These are phyloP conservation scores for Tauraco hartlaubi DNA, from an alignment of 2,797 vertebrate species.

Conservation along the genomic window DNA sequence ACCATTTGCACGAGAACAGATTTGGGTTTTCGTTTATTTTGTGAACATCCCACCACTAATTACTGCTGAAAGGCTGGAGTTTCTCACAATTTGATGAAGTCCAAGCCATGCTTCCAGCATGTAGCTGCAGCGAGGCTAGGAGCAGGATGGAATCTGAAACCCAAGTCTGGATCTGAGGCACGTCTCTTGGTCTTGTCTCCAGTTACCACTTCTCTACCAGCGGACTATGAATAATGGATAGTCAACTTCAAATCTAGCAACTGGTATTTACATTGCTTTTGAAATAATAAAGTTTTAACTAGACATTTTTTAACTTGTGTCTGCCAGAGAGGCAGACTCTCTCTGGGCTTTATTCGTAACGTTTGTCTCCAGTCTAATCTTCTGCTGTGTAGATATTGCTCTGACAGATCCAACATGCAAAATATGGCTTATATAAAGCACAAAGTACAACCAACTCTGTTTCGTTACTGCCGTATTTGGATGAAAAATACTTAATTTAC, in stretches of 20 bases:
- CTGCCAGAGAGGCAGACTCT: background rate
- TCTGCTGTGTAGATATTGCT: background rate
- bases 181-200: background rate
- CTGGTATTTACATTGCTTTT: background rate
- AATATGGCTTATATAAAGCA: background rate
- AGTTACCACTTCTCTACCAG: background rate
- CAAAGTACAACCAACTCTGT: background rate
- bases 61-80: background rate
- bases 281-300: background rate
- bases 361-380: background rate
- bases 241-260: background rate
- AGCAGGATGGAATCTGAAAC: background rate
- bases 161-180: background rate
- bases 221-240: background rate
- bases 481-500: background rate
- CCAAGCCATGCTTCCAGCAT: background rate
- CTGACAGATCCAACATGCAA: background rate
- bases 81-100: background rate
- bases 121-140: rapidly evolving
- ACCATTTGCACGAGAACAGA: background rate
- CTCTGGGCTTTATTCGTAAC: background rate
- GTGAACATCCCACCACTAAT: background rate
- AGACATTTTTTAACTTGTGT: background rate
- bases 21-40: background rate
- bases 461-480: background rate